Base-by-base conservation (phyloP, 2,113 vertebrate genomes). In the Balaeniceps rex region DNA sequence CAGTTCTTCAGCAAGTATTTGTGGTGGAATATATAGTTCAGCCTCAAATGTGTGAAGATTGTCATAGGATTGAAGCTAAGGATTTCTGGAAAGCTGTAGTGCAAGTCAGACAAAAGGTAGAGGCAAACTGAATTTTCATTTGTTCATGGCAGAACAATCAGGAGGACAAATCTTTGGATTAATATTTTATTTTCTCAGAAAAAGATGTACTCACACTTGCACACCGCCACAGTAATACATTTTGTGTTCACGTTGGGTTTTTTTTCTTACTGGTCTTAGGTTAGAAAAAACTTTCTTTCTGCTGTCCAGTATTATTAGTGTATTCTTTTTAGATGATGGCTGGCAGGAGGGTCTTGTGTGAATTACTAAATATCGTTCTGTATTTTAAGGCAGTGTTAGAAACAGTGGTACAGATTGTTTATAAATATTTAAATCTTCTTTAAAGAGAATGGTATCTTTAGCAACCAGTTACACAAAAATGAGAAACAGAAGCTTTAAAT, bases 61-160 rank as follows among this genome's bases (percentile, higher is more conserved):
- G 99, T 94, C 99, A 99, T 33, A 99, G 99, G 77, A 98, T 99
- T 60, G 99, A 99, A 97, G 99, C 99, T 60, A 99, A 99, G 84
- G 99, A 99, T 97, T 99, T 99, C 97, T 99, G 99, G 99, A 99
- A 99, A 80, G 99, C 99, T 12, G 99, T 99, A 23, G 98, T 99
- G 83, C 99, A 99, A 98, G 98, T 99, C 71, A 97, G 99, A 71
- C 99, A 99, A 94, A 99, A 99, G 99, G 99, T 99, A 97, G 64
- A 81, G 76, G 24, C 42, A 51, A 78, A 66, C 4, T 47, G n/a
- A 77, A 8, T 77, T 38, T 52, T 51, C 12, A 15, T 38, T 78
- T n/a, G 16, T 3, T 83, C 0, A 0, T 38, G 66, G 60, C 61
- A 81, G 49, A 83, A 9, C 11, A 36, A 10, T 6, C 22, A 72